phyloP scores from a whole-genome alignment of 2,113 vertebrate species.

The Zosterops borbonicus region DNA sequence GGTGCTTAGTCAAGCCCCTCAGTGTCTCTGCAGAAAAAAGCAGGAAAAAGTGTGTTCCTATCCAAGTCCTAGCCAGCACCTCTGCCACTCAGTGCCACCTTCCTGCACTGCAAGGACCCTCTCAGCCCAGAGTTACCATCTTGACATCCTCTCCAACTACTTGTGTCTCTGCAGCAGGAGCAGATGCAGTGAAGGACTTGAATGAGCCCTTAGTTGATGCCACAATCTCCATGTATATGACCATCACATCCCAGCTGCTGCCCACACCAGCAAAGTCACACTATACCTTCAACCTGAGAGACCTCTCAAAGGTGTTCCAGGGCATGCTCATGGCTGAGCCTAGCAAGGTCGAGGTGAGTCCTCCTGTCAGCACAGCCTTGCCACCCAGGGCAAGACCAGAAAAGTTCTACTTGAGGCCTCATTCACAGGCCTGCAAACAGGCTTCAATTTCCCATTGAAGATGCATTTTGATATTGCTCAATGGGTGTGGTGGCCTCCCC shows the following conservation, averaged over 20 bases:
- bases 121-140: not conserved
- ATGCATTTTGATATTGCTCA: not conserved
- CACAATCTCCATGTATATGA: conserved; percentile 80
- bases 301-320: conserved; percentile 94
- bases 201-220: conserved; percentile 81
- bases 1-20: not conserved
- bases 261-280: conserved; percentile 92
- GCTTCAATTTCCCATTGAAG: not conserved
- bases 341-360: conserved; percentile 77
- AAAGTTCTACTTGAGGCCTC: not conserved
- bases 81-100: not conserved
- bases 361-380: not conserved
- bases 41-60: not conserved
- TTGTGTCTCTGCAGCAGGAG: conserved; percentile 66
- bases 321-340: conserved; percentile 90
- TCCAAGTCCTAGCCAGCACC: not conserved
- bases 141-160: not conserved
- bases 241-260: conserved; percentile 86
- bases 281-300: conserved; percentile 92
- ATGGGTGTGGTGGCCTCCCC: not conserved
- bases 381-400: not conserved
- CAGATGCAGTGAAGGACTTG: conserved; percentile 72
- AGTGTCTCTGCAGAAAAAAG: not conserved
- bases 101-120: not conserved
- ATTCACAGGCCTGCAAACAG: not conserved